Percentiles rank a stretch among this genome's conserved stretches.
Conservation (phyloP, 2,113 vertebrate species). For the Phylloscopus trochilus region DNA sequence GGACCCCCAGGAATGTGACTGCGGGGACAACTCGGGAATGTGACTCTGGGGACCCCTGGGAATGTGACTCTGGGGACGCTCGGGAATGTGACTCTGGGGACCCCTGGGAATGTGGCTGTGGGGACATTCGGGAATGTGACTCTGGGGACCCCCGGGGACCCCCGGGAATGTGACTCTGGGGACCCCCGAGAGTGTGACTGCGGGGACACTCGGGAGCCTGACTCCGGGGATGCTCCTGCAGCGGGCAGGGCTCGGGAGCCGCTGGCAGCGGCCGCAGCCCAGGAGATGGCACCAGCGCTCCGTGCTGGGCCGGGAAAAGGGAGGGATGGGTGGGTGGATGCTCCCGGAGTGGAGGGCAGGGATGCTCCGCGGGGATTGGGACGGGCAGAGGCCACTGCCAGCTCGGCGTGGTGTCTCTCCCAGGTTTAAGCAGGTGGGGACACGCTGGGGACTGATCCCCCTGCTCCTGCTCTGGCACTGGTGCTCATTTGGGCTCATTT, state of each 20-base stretch:
- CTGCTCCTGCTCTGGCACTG: not conserved
- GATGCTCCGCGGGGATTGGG: not conserved
- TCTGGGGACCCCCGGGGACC: not conserved
- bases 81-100: too few relatives aligned
- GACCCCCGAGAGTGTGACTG: rapidly evolving
- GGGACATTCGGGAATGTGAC: not conserved
- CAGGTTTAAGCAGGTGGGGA: not conserved
- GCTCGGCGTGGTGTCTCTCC: rapidly evolving
- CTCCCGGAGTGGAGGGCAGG: not conserved
- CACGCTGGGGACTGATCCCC: not conserved
- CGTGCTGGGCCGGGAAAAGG: not conserved
- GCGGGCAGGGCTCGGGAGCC: not conserved
- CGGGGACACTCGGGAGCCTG: not conserved
- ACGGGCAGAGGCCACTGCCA: not conserved
- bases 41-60: not conserved
- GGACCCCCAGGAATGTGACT: too few relatives aligned
- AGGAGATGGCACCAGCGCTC: constrained; percentile 53
- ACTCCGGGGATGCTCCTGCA: rapidly evolving
- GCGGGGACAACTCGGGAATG: not conserved
- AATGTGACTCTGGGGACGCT: rapidly evolving
- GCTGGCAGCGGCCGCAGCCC: not conserved
- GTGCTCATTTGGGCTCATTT: not conserved
- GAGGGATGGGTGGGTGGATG: not conserved
- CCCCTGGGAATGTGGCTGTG: rapidly evolving
- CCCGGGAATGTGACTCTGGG: too few relatives aligned